Evolutionary conservation across 2,888 invertebrate genomes (phyloP).

Genomic region (Pharmacophagus antenor): DNA sequence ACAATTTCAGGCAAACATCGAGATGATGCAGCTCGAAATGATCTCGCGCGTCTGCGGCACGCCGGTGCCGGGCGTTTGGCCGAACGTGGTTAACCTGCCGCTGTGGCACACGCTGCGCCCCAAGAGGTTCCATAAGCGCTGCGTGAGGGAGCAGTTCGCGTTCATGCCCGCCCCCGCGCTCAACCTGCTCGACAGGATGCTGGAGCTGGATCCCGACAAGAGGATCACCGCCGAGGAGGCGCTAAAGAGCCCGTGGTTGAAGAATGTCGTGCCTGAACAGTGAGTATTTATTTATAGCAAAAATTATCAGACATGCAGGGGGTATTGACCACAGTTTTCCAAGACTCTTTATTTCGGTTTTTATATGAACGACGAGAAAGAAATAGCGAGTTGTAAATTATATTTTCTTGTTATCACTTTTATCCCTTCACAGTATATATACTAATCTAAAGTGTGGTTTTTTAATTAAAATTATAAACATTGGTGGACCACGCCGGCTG

Average conservation of each 20-base stretch:
- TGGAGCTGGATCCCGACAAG: slow-evolving; percentile 96
- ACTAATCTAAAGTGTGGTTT: too few species aligned
- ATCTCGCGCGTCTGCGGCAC: slow-evolving; percentile 97
- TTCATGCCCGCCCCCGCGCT: slow-evolving; percentile 94
- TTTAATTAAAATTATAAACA: too few species aligned
- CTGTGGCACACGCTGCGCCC: slow-evolving; percentile 95
- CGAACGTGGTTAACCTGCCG: slow-evolving; percentile 95
- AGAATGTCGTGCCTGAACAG: slow-evolving; percentile 94
- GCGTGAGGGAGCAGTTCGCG: slow-evolving; percentile 94
- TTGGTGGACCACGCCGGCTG: too few species aligned
- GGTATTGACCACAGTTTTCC: too few species aligned
- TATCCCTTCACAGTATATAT: too few species aligned
- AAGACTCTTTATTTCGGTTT: too few species aligned
- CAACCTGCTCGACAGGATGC: slow-evolving; percentile 96
- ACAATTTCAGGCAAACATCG: slow-evolving; percentile 88
- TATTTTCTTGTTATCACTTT: too few species aligned
- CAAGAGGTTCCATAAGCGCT: slow-evolving; percentile 92
- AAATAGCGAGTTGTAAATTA: too few species aligned
- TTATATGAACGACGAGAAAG: too few species aligned
- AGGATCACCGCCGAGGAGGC: slow-evolving; percentile 97
- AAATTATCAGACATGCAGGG: too few species aligned
- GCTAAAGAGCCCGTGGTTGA: slow-evolving; percentile 94
- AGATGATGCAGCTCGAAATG: slow-evolving; percentile 95
- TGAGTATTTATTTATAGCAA: too few species aligned
- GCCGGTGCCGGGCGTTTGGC: slow-evolving; percentile 98